Conservation (phyloP, 2,888 invertebrate genomes). For the Lochmaea capreae region DNA sequence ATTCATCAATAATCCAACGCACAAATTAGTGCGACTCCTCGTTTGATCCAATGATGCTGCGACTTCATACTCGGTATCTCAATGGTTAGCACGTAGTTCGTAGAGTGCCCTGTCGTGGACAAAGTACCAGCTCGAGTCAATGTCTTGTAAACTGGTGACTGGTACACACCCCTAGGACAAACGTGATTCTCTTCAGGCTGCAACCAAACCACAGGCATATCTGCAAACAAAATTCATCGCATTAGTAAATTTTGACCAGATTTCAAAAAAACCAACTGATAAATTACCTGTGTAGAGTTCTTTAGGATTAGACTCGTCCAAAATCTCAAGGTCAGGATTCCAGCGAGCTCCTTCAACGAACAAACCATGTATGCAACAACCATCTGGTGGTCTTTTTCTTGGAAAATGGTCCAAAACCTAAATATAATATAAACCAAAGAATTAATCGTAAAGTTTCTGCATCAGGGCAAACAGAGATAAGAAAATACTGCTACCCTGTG, state of each 20-base stretch:
- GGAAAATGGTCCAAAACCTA: constrained; percentile 68
- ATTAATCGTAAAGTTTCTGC: too few relatives aligned
- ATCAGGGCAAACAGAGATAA: not conserved
- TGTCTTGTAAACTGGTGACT: constrained; percentile 76
- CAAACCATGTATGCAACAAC: constrained; percentile 75
- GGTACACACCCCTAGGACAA: constrained; percentile 67
- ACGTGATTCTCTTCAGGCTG: constrained; percentile 76
- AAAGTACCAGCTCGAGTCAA: constrained; percentile 72
- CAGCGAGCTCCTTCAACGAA: constrained; percentile 85
- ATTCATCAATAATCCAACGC: constrained; percentile 66
- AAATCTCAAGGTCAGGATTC: constrained; percentile 69
- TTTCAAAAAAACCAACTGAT: not conserved
- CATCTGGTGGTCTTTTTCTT: constrained; percentile 68
- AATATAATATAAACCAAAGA: constrained; percentile 17
- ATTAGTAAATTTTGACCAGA: too few relatives aligned
- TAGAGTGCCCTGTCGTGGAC: constrained; percentile 78
- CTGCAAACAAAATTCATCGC: constrained; percentile 59
- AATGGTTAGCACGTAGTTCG: constrained; percentile 75
- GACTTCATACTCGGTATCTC: constrained; percentile 70
- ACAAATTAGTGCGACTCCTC: constrained; percentile 72
- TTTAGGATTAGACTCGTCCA: constrained; percentile 74
- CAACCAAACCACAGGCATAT: constrained; percentile 78
- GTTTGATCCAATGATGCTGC: constrained; percentile 72
- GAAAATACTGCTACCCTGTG: not conserved
- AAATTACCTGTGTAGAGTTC: constrained; percentile 76